Evolutionary conservation across 1,140 invertebrate species (phyloP), one percentile per base, ranked within the genome.

Genomic region (Oryctes rhinoceros): DNA sequence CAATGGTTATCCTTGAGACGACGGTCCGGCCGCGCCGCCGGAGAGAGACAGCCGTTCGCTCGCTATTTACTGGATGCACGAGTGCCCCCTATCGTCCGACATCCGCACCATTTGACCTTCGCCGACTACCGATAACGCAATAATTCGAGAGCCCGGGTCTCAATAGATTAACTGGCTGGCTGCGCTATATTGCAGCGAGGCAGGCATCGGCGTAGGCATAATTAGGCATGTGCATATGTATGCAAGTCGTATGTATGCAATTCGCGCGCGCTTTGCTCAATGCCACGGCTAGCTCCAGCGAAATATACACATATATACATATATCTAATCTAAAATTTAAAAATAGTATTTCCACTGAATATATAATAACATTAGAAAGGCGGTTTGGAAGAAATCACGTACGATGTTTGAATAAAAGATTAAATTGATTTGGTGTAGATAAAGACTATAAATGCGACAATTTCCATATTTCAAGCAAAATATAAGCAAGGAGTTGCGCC

Each of bases 1-100:
- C 65, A 71, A 71, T 71, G 65, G 65, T 71, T 71, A 71, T 71
- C 65, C 65, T 71, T 71, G 65, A 71, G 20, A 71, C 65, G 18
- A 20, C 18, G 53, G 53, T 71, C 65, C 65, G 65, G 65, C 53
- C 53, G 13, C 53, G 53, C 53, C 65, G 65, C 9, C 20, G 18
- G 18, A 24, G 65, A 71, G 65, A 71, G 53, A 18, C 15, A 59
- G 53, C 15, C 53, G 53, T 15, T 59, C 65, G 65, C 13, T 71
- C 24, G 65, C 65, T 71, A 24, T 71, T 71, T 71, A 71, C 24
- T 71, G 20, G 65, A 71, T 71, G 18, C 24, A 24, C 65, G 24
- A 71, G 65, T 24, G 65, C 65, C 65, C 65, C 65, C 65, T 71
- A 71, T 24, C 65, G 65, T 24, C 65, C 65, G 65, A 71, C 65